phyloP scores from a whole-genome alignment of 1,140 invertebrate species.

The Coelopa frigida region DNA sequence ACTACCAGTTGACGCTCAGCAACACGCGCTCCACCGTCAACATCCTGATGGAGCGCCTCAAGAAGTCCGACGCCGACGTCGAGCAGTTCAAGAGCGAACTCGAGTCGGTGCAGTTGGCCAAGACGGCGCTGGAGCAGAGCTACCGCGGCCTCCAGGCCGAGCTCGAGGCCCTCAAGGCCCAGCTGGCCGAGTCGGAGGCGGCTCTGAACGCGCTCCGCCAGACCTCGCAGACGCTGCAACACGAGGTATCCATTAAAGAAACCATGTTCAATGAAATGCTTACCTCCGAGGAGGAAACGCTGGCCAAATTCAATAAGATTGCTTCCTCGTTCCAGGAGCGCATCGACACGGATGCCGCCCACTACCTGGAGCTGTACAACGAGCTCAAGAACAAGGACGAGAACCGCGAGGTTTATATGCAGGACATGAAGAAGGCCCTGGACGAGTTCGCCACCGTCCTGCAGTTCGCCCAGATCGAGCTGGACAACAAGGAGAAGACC shows the following conservation, averaged over 20 bases:
- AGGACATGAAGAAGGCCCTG: conserved; percentile 41
- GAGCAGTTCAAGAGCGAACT: conserved; percentile 48
- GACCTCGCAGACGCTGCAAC: conserved; percentile 35
- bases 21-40: conserved; percentile 48
- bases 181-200: conserved; percentile 35
- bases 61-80: conserved; percentile 49
- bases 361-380: conserved; percentile 35
- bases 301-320: conserved; percentile 46
- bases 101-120: conserved; percentile 41
- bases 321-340: conserved; percentile 45
- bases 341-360: conserved; percentile 37
- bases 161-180: conserved; percentile 36
- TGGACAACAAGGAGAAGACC: conserved; percentile 42
- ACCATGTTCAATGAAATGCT: conserved; percentile 41
- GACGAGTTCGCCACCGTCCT: conserved; percentile 42
- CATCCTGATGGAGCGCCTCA: conserved; percentile 47
- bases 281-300: conserved; percentile 40
- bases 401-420: conserved; percentile 39
- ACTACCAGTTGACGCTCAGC: conserved; percentile 46
- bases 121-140: conserved; percentile 45
- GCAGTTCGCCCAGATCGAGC: conserved; percentile 39
- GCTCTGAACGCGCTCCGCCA: conserved; percentile 25
- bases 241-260: conserved; percentile 43
- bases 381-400: conserved; percentile 42
- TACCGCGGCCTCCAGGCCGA: conserved; percentile 40